These are phyloP conservation scores for Drosophila mojavensis DNA, from an alignment of 1,140 invertebrate genomes.

Conservation along the genomic window DNA sequence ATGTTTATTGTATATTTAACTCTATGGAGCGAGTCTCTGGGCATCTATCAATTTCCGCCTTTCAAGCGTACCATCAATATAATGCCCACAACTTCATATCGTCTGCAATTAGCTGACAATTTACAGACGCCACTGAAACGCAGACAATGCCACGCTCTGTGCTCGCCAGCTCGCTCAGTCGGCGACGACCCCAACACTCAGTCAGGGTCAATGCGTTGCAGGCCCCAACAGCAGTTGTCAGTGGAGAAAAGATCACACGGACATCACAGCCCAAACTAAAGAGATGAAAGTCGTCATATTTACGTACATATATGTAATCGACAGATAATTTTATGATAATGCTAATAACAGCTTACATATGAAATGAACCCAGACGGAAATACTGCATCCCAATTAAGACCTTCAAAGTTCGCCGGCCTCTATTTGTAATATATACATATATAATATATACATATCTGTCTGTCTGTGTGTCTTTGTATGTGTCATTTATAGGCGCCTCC, in stretches of 20 bases:
- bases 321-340: slow-evolving; percentile 57
- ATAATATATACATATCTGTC: not conserved
- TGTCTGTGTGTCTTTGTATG: not conserved
- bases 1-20: too few species aligned
- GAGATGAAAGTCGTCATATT: slow-evolving; percentile 47
- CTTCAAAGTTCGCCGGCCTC: slow-evolving; percentile 35
- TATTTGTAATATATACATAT: slow-evolving; percentile 13
- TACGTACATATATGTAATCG: slow-evolving; percentile 27
- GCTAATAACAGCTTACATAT: slow-evolving; percentile 37
- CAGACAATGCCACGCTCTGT: slow-evolving; percentile 67
- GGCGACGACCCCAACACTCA: slow-evolving; percentile 20
- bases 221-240: slow-evolving; percentile 34
- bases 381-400: slow-evolving; percentile 22
- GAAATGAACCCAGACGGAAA: slow-evolving; percentile 33
- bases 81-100: slow-evolving; percentile 17
- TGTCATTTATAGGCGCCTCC: not conserved
- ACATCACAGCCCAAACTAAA: slow-evolving; percentile 1
- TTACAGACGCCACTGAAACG: slow-evolving; percentile 48
- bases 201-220: slow-evolving; percentile 75
- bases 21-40: too few species aligned
- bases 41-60: slow-evolving; percentile 50
- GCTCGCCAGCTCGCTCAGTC: not conserved
- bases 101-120: slow-evolving; percentile 50
- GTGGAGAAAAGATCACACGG: slow-evolving; percentile 8
- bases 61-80: slow-evolving; percentile 43